phyloP scores from a whole-genome alignment of 2,797 vertebrate species.

The Fistularia commersonii region DNA sequence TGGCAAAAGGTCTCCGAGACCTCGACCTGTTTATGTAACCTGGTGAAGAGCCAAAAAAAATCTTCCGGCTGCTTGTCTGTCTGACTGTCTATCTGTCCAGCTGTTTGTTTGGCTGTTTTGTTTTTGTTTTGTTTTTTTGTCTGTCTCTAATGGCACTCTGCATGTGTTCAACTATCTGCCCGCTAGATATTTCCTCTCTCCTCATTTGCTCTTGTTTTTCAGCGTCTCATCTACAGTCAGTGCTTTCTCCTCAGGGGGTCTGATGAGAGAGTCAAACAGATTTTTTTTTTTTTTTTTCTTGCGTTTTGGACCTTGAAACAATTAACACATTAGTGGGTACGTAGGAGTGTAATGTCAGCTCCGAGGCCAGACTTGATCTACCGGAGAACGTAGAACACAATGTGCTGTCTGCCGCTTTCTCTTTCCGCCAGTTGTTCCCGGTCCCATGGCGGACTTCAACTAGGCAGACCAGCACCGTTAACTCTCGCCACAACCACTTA shows the following conservation, averaged over 20 bases:
- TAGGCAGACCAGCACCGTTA: constrained; percentile 24
- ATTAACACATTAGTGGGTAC: constrained; percentile 55
- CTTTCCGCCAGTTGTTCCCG: constrained; percentile 12
- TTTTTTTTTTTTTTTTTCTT: constrained; percentile 15
- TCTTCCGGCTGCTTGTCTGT: constrained; percentile 45
- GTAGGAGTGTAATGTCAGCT: constrained; percentile 54
- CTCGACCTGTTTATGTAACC: constrained; percentile 66
- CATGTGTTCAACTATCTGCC: no score
- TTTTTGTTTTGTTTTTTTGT: no score
- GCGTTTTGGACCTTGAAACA: constrained; percentile 67
- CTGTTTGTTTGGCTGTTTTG: constrained; percentile 35
- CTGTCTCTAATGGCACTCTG: no score
- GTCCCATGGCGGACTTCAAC: neutral
- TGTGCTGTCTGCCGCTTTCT: constrained; percentile 65
- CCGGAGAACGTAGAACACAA: constrained; percentile 64
- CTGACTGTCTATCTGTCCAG: constrained; percentile 33
- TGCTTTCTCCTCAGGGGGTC: constrained; percentile 38
- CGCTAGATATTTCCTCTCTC: no score
- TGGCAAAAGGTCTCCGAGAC: constrained; percentile 60
- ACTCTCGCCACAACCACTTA: constrained; percentile 23
- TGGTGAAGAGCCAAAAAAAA: constrained; percentile 50
- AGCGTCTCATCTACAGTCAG: constrained; percentile 30
- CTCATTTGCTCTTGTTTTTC: constrained; percentile 15
- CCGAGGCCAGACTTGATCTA: constrained; percentile 45
- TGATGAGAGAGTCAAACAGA: no score